Evolutionary conservation across 1,140 invertebrate species (phyloP).

Genomic region (Laupala kohalensis): DNA sequence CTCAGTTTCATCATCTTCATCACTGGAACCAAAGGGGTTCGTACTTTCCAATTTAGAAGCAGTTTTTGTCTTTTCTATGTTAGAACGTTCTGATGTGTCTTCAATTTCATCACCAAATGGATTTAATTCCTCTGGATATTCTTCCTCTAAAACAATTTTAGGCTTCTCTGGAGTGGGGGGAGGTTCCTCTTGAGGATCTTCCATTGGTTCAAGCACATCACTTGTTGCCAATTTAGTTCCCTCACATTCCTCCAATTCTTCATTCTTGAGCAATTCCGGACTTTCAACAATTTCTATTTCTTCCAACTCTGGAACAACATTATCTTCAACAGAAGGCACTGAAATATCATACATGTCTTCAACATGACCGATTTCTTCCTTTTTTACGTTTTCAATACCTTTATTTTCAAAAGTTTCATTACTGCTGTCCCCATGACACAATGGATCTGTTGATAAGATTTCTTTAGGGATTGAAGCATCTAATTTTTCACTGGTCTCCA

Average conservation of each 20-base stretch:
- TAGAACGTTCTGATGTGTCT: constrained; percentile 35
- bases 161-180: constrained; percentile 13
- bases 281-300: not conserved
- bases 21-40: constrained; percentile 60
- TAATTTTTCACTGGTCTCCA: too few relatives aligned
- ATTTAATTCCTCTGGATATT: constrained; percentile 66
- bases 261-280: not conserved
- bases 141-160: constrained; percentile 17
- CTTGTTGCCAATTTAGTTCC: not conserved
- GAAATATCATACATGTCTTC: not conserved
- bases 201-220: not conserved
- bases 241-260: not conserved
- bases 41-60: constrained; percentile 24
- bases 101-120: constrained; percentile 50
- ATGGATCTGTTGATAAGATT: too few relatives aligned
- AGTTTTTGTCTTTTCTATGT: not conserved
- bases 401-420: not conserved
- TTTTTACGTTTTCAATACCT: not conserved
- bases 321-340: not conserved
- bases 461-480: too few relatives aligned
- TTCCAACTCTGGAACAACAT: not conserved
- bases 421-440: too few relatives aligned
- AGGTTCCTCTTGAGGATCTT: not conserved
- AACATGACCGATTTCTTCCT: too few relatives aligned
- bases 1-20: constrained; percentile 41